A percentile compares a stretch with the other conserved stretches of the same genome.
These are phyloP conservation scores for Sesamia nonagrioides DNA, from an alignment of 1,140 invertebrate species.

Conservation along the genomic window DNA sequence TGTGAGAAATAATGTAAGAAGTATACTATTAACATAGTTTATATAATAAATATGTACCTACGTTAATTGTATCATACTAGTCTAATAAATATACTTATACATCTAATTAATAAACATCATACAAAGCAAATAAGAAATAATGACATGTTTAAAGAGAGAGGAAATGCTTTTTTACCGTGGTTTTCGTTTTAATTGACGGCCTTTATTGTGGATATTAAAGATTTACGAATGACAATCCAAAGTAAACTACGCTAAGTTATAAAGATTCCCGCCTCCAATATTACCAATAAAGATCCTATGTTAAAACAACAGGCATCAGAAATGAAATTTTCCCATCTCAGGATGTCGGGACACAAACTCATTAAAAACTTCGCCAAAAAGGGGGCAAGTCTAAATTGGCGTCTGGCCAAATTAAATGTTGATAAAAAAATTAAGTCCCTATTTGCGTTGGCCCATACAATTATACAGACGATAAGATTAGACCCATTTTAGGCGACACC, in stretches of 20 bases:
- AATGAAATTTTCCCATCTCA: conserved; percentile 11
- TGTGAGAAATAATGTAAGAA: too few species aligned
- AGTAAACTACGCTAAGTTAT: not conserved
- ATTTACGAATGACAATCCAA: too few species aligned
- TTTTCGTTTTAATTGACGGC: too few species aligned
- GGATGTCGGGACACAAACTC: conserved; percentile 34
- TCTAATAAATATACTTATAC: too few species aligned
- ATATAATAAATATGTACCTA: too few species aligned
- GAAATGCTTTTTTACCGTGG: too few species aligned
- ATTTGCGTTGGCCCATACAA: conserved; percentile 61
- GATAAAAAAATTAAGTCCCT: conserved; percentile 64
- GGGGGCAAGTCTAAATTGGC: conserved; percentile 40
- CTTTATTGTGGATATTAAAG: too few species aligned
- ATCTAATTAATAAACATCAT: too few species aligned
- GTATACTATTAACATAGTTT: too few species aligned
- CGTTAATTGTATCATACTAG: too few species aligned
- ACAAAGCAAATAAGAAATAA: too few species aligned
- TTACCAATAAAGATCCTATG: not conserved
- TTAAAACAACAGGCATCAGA: conserved; percentile 19
- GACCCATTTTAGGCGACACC: conserved; percentile 63
- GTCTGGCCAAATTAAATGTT: conserved; percentile 49
- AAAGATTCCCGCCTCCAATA: not conserved
- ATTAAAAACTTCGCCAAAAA: conserved; percentile 41
- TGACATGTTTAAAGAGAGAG: too few species aligned
- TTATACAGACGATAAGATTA: conserved; percentile 68